Base-by-base conservation (phyloP, 2,888 invertebrate genomes). In the Deroplatys truncata region DNA sequence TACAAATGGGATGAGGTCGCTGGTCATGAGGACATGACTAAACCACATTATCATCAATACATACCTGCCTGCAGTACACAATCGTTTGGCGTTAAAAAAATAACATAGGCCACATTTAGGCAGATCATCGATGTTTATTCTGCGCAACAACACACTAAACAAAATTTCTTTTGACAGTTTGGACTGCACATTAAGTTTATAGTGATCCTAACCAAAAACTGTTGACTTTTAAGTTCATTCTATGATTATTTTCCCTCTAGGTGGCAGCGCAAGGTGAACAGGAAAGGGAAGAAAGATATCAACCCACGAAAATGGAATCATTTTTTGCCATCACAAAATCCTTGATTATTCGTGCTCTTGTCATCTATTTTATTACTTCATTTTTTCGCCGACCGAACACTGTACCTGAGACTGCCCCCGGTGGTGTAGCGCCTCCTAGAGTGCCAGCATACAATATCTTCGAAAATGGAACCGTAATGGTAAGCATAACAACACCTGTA, bases 321-420 rank as follows among this genome's bases (percentile, higher is more conserved):
- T 97, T 97, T 93, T 96, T 98, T 93, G 96, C 97, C 0, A 95
- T 98, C 90, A 95, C 97, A 13, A 98, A 98, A 93, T 97, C 98
- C 1, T 94, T 99, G 90, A 96, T 98, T 86, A 95, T 99, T 89
- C 95, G 99, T 92, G 98, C 97, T 90, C 94, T 99, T 89, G 97
- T 99, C 91, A 97, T 99, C 91, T 99, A 99, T 94, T 98, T 98
- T 92, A 97, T 99, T 84, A 97, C 97, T 91, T 97, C 98, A 85
- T 97, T 98, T 94, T 98, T 99, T 93, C 95, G 98, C 87, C 95
- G 96, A 91, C 92, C 93, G 13, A 92, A 93, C n/a, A 92, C 94
- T 88, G 94, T 96, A 82, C 93, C 95, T 82, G 90, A 91, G 9
- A 92, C 91, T 88, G 89, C 72, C 16, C 72, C 86, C 15, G 84